phyloP scores from a whole-genome alignment of 2,888 invertebrate genomes.

The Drosophila colorata region DNA sequence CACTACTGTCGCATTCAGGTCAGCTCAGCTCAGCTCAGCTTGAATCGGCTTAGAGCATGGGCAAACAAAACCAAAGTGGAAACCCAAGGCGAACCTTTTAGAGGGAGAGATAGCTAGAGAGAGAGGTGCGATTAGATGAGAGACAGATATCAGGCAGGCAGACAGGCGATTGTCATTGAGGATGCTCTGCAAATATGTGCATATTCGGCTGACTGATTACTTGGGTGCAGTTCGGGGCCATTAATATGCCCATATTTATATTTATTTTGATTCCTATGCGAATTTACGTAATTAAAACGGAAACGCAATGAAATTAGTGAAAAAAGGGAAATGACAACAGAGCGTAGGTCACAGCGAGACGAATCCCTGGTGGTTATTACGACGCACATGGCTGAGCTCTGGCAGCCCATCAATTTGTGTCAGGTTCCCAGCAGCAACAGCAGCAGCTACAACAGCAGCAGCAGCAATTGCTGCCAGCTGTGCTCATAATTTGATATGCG shows the following conservation, averaged over 20 bases:
- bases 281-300: conserved; percentile 69
- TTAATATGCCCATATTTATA: conserved; percentile 32
- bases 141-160: background rate
- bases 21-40: conserved; percentile 22
- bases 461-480: conserved; percentile 76
- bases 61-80: conserved; percentile 18
- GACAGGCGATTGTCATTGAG: background rate
- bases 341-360: conserved; percentile 6
- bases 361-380: conserved; percentile 64
- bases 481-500: conserved; percentile 78
- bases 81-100: background rate
- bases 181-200: conserved; percentile 17
- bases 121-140: conserved; percentile 6
- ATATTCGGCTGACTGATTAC: conserved; percentile 11
- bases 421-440: conserved; percentile 52
- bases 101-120: too few species aligned
- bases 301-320: conserved; percentile 56
- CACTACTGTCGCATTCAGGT: conserved; percentile 46
- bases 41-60: conserved; percentile 21
- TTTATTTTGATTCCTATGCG: conserved; percentile 59
- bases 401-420: conserved; percentile 62
- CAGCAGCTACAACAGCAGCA: conserved; percentile 13
- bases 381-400: conserved; percentile 62
- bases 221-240: conserved; percentile 1
- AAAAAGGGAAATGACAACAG: conserved; percentile 45